These are phyloP conservation scores for Megaustenia siamemsis DNA, from an alignment of 2,888 invertebrate genomes.

Conservation along the genomic window DNA sequence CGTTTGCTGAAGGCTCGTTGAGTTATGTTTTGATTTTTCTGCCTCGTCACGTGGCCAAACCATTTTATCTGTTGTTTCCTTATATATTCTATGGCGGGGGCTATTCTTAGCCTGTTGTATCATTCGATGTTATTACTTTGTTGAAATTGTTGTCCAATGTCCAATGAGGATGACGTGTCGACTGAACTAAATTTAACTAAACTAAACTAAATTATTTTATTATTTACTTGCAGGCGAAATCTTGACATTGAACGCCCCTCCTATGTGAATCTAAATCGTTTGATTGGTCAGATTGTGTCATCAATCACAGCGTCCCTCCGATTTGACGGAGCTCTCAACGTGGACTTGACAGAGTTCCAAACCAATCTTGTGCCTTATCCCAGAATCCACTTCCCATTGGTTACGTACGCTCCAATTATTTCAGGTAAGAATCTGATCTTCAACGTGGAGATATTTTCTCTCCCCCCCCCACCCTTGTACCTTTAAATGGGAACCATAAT, in stretches of 20 bases:
- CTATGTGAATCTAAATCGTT: slow-evolving; percentile 92
- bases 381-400: slow-evolving; percentile 43
- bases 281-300: slow-evolving; percentile 90
- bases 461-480: not conserved
- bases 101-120: too few relatives aligned
- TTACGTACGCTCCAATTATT: slow-evolving; percentile 41
- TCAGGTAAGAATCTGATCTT: slow-evolving; percentile 65
- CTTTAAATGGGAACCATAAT: not conserved
- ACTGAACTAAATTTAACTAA: too few relatives aligned
- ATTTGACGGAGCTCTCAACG: slow-evolving; percentile 45
- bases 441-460: not conserved
- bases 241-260: slow-evolving; percentile 91
- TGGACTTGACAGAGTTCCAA: slow-evolving; percentile 43
- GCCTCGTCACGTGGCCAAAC: too few relatives aligned
- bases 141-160: too few relatives aligned
- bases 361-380: slow-evolving; percentile 47
- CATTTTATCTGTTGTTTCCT: too few relatives aligned
- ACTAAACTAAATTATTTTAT: too few relatives aligned
- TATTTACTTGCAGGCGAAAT: slow-evolving; percentile 83
- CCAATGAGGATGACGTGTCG: too few relatives aligned
- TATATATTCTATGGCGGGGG: too few relatives aligned
- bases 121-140: not conserved
- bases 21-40: too few relatives aligned
- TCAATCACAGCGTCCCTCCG: slow-evolving; percentile 81
- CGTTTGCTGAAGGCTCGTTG: too few relatives aligned